Percentiles rank a stretch among this genome's conserved stretches.
phyloP scores from a whole-genome alignment of 2,888 invertebrate species.

The Cremastinae sp. region DNA sequence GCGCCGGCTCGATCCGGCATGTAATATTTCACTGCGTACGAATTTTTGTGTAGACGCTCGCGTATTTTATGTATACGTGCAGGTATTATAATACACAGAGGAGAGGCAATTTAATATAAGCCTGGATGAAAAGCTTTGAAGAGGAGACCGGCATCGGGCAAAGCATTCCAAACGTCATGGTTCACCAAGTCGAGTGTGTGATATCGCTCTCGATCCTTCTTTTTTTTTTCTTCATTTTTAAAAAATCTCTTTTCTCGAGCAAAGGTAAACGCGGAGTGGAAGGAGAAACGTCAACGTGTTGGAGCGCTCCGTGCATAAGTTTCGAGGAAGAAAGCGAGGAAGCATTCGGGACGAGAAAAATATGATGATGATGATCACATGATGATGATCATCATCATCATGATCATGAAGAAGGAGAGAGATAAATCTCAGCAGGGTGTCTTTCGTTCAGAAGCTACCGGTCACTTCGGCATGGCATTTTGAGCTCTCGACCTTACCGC shows the following conservation, averaged over 20 bases:
- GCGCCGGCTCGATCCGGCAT: constrained; percentile 49
- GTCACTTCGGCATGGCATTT: constrained; percentile 65
- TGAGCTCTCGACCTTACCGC: background rate
- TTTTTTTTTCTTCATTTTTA: no score
- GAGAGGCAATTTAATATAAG: constrained; percentile 46
- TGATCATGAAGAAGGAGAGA: constrained; percentile 63
- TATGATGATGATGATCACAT: constrained; percentile 2
- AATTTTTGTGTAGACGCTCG: no score
- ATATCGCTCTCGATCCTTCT: no score
- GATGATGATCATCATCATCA: constrained; percentile 10
- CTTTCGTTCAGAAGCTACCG: constrained; percentile 75
- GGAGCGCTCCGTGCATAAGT: constrained; percentile 24
- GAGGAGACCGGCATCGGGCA: constrained; percentile 67
- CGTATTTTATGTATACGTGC: no score
- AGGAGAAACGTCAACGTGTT: constrained; percentile 31
- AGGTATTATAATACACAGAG: constrained; percentile 42
- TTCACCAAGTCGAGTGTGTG: constrained; percentile 62
- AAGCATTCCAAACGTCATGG: constrained; percentile 77
- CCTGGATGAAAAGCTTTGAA: constrained; percentile 16
- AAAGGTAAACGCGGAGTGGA: constrained; percentile 34
- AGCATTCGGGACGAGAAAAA: background rate
- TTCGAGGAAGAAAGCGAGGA: constrained; percentile 26
- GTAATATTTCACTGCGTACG: no score
- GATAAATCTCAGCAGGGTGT: constrained; percentile 74
- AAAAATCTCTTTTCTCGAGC: constrained; percentile 44